phyloP scores from a whole-genome alignment of 2,113 vertebrate species.

The Bolborhynchus lineola region DNA sequence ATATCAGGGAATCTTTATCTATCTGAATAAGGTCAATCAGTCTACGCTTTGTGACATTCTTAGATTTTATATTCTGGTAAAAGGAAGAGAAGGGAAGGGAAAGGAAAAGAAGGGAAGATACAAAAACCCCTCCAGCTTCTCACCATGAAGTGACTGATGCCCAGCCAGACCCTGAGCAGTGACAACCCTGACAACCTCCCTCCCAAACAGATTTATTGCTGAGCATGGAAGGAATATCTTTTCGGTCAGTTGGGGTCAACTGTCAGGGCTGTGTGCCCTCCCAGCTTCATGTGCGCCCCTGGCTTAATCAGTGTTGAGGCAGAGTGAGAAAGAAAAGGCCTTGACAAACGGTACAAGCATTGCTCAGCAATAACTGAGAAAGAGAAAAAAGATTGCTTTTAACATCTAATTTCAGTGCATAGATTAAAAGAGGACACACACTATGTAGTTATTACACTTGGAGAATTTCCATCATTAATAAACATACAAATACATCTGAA shows the following conservation, averaged over 20 bases:
- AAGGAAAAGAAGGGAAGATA: no score
- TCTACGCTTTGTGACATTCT: neutral
- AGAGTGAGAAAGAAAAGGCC: neutral
- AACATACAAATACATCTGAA: neutral
- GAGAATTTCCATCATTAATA: neutral
- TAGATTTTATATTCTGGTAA: neutral
- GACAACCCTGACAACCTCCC: neutral
- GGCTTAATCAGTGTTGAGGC: neutral
- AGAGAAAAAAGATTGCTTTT: neutral
- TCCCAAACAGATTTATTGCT: neutral
- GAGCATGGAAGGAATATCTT: neutral
- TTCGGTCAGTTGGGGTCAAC: neutral
- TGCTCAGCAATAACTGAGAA: neutral
- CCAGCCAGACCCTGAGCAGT: neutral
- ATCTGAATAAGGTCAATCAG: neutral
- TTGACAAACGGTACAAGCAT: neutral
- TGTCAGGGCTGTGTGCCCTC: neutral
- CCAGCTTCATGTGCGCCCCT: neutral
- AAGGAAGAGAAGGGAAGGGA: neutral
- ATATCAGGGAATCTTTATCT: neutral
- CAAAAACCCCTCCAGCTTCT: neutral
- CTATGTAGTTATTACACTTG: neutral
- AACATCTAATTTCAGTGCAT: neutral
- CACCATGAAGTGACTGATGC: neutral
- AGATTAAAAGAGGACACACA: neutral